Conservation (phyloP, 2,888 invertebrate species). For the Chrysolina haemoptera region DNA sequence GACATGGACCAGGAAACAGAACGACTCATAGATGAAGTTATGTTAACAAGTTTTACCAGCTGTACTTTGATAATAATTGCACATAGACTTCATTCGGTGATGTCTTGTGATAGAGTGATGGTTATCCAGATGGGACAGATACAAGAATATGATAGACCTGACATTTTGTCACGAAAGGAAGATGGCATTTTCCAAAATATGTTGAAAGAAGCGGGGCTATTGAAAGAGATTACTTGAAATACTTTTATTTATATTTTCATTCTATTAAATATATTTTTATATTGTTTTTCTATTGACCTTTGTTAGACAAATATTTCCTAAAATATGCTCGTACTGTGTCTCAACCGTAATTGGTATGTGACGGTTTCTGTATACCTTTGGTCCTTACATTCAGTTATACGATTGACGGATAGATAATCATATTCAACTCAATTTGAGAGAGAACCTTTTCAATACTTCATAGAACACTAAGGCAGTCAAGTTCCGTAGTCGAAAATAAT, state of each 20-base stretch:
- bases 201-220: constrained; percentile 69
- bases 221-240: neutral
- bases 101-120: constrained; percentile 87
- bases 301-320: too few species aligned
- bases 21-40: constrained; percentile 81
- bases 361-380: too few species aligned
- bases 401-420: too few species aligned
- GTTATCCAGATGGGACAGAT: constrained; percentile 85
- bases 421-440: too few species aligned
- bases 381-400: too few species aligned
- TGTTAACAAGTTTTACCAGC: constrained; percentile 79
- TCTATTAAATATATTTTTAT: neutral
- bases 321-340: too few species aligned
- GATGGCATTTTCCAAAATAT: constrained; percentile 77
- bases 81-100: constrained; percentile 86
- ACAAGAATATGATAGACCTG: constrained; percentile 85
- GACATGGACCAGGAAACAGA: constrained; percentile 88
- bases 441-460: too few species aligned
- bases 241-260: neutral
- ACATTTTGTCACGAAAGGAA: constrained; percentile 74
- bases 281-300: too few species aligned
- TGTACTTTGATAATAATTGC: constrained; percentile 90
- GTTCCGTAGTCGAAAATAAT: too few species aligned
- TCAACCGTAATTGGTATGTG: too few species aligned
- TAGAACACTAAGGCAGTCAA: too few species aligned